Base-by-base conservation (phyloP, 1,140 invertebrate genomes). In the Camponotus floridanus region DNA sequence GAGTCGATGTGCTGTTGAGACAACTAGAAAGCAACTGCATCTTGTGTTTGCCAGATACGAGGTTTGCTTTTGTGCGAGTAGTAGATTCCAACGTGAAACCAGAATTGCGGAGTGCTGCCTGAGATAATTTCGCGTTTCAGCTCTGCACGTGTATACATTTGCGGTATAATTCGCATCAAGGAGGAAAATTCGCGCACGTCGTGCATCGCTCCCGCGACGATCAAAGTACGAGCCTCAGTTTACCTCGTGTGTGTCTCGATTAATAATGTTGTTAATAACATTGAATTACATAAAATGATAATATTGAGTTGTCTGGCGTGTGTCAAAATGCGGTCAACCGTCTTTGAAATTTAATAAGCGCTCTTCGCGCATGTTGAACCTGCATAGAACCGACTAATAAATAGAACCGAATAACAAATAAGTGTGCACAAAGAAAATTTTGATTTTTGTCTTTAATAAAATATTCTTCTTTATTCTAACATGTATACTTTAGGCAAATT, bases 41-140 rank as follows among this genome's bases (percentile, higher is more conserved):
- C 18, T 9, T 67, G 65, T 21, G 21, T 68, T 45, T 80, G 64
- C 1, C 31, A 31, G 48, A 71, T 71, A 70, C 36, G 65, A n/a
- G 36, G 36, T 48, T 70, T 64, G 86, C 61, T 59, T 67, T 86
- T 62, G n/a, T 51, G 71, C 48, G 33, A 78, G 62, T 68, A 64
- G 79, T 81, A 65, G 81, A 88, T 84, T 76, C 65, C 55, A 18
- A 39, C 76, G 64, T 76, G 51, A 57, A 88, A 74, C 33, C 45
- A 88, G 79, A 68, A 87, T 87, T 81, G 55, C 55, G 57, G 55
- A 83, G 62, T 73, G 55, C 70, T 78, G 51, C 68, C 80, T 73
- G 65, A 80, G 78, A 80, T 80, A 80, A 80, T 80, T 76, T 83
- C 67, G 67, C 85, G 85, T 67, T 51, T 80, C 85, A 86, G 48